Conservation (phyloP, 2,888 invertebrate species). For the Hartigia nigra region DNA sequence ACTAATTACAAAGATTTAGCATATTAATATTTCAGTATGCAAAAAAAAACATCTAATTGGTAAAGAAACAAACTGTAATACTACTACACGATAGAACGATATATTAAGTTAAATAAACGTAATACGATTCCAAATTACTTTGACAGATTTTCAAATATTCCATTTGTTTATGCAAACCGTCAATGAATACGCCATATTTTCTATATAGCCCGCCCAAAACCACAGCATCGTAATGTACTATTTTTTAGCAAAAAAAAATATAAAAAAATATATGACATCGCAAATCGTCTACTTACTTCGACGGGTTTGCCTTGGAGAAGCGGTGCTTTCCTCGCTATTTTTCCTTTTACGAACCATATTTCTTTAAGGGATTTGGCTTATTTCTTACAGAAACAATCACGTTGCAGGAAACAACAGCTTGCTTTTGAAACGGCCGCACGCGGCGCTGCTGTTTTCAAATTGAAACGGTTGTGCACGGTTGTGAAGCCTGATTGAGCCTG, state of each 20-base stretch:
- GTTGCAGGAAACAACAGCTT: not conserved
- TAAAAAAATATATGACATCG: not conserved
- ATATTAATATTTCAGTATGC: not conserved
- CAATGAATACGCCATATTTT: slow-evolving; percentile 43
- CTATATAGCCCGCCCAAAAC: slow-evolving; percentile 44
- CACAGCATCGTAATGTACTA: not conserved
- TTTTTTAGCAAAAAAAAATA: not conserved
- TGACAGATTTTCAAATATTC: not conserved
- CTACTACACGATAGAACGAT: not conserved
- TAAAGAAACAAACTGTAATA: too few relatives aligned
- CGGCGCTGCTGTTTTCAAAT: not conserved
- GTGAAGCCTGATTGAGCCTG: too few relatives aligned
- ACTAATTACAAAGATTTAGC: not conserved
- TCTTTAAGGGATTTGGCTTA: not conserved
- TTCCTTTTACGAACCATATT: slow-evolving; percentile 6
- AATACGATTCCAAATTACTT: not conserved
- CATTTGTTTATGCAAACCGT: slow-evolving; percentile 37
- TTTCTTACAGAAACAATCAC: slow-evolving; percentile 1
- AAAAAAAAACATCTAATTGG: not conserved
- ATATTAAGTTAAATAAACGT: not conserved
- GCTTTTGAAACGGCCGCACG: not conserved
- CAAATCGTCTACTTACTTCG: slow-evolving; percentile 33
- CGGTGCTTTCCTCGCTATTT: not conserved
- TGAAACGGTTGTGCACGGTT: slow-evolving; percentile 3
- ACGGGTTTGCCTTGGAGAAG: slow-evolving; percentile 45